phyloP scores from a whole-genome alignment of 2,888 invertebrate species.

The Nymphalis urticae region DNA sequence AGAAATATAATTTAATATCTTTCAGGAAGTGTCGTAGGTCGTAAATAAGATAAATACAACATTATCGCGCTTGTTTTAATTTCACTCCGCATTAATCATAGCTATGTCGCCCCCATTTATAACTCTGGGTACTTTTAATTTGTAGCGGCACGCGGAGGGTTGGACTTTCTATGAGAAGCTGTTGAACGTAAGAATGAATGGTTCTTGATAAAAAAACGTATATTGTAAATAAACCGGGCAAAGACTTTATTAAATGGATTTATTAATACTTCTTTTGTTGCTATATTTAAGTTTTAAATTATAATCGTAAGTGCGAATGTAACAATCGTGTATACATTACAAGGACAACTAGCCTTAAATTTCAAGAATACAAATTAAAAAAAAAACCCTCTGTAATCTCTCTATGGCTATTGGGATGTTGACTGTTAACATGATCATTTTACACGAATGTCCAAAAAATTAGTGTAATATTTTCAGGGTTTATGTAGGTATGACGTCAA shows the following conservation, averaged over 20 bases:
- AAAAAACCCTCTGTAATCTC: too few species aligned
- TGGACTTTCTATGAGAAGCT: conserved; percentile 39
- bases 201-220: conserved; percentile 10
- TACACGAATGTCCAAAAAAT: too few species aligned
- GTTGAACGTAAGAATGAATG: conserved; percentile 21
- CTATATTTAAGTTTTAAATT: too few species aligned
- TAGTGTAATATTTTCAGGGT: too few species aligned
- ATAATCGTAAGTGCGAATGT: too few species aligned
- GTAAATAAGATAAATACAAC: conserved; percentile 77
- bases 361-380: too few species aligned
- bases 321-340: too few species aligned
- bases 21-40: conserved; percentile 44
- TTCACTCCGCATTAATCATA: conserved; percentile 75
- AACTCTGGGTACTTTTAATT: conserved; percentile 60
- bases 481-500: too few species aligned
- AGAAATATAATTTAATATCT: conserved; percentile 19
- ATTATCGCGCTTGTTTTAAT: conserved; percentile 78
- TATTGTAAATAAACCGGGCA: not conserved
- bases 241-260: not conserved
- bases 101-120: conserved; percentile 57
- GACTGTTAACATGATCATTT: too few species aligned
- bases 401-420: too few species aligned
- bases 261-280: too few species aligned
- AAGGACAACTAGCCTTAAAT: too few species aligned
- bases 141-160: conserved; percentile 55